Conservation (phyloP, 2,113 vertebrate species). For the Trematocara zebra region DNA sequence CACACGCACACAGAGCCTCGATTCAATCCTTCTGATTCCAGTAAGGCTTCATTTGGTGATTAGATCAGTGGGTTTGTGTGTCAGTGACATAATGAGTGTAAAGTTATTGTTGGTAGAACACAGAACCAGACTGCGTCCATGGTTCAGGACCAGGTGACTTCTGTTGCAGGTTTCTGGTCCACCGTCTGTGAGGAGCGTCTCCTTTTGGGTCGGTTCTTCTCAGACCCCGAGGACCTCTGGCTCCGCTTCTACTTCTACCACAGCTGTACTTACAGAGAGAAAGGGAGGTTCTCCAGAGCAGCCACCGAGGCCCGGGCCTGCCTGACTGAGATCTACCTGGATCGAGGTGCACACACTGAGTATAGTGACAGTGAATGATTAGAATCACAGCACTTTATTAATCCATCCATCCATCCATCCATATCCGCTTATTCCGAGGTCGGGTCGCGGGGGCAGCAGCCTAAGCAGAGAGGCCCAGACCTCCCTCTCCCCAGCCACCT, state of each 20-base stretch:
- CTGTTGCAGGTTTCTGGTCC: slow-evolving; percentile 6
- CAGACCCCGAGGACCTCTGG: background rate
- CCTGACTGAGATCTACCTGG: slow-evolving; percentile 22
- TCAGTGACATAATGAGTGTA: background rate
- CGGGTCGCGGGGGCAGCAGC: too few species aligned
- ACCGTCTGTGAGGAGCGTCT: slow-evolving; percentile 21
- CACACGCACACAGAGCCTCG: background rate
- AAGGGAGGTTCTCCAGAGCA: background rate
- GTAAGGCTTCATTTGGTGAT: background rate
- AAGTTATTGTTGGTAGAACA: background rate
- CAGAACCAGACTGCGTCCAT: rapidly evolving
- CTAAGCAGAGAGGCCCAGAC: too few species aligned
- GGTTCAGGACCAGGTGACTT: background rate
- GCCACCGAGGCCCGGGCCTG: background rate
- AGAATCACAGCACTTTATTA: background rate
- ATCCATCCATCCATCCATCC: background rate
- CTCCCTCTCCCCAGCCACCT: too few species aligned
- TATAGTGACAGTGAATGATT: background rate
- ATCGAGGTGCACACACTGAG: slow-evolving; percentile 8
- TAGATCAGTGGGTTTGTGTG: background rate
- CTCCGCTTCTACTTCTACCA: slow-evolving; percentile 34
- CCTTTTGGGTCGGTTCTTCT: slow-evolving; percentile 14
- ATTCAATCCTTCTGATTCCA: background rate
- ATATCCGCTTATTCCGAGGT: too few species aligned
- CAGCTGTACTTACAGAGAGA: background rate